phyloP scores from a whole-genome alignment of 2,113 vertebrate genomes.

The Calcarius ornatus region DNA sequence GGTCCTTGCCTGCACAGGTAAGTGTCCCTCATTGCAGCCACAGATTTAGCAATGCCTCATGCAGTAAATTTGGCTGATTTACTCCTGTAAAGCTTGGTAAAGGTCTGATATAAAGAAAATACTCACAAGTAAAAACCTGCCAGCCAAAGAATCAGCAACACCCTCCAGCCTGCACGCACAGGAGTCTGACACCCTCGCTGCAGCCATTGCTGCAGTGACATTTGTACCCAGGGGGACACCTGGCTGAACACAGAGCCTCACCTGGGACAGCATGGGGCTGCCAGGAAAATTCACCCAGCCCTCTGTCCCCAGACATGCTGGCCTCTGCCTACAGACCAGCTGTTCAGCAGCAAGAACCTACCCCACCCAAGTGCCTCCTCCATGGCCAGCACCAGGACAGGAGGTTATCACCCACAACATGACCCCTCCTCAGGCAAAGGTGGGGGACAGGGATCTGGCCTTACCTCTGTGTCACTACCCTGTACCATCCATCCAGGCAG shows the following conservation, averaged over 20 bases:
- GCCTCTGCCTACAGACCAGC: background rate
- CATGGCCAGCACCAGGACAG: background rate
- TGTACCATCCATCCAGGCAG: fast-evolving
- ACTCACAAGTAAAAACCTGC: background rate
- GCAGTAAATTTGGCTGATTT: background rate
- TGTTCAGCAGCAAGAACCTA: background rate
- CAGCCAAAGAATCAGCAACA: background rate
- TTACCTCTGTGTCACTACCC: fast-evolving
- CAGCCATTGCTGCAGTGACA: background rate
- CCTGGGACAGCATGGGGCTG: background rate
- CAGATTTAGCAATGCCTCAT: background rate
- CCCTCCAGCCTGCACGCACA: fast-evolving
- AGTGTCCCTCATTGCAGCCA: background rate
- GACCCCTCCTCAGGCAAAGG: background rate
- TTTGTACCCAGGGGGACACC: background rate
- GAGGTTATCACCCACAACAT: background rate
- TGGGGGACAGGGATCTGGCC: background rate
- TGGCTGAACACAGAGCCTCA: background rate
- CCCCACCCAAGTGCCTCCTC: background rate
- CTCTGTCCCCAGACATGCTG: background rate
- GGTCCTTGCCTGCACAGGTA: background rate
- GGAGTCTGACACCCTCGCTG: background rate
- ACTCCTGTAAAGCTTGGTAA: background rate
- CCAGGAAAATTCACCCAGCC: background rate
- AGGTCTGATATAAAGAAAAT: background rate